Evolutionary conservation across 2,888 invertebrate species (phyloP).

Genomic region (Trisateles emortualis): DNA sequence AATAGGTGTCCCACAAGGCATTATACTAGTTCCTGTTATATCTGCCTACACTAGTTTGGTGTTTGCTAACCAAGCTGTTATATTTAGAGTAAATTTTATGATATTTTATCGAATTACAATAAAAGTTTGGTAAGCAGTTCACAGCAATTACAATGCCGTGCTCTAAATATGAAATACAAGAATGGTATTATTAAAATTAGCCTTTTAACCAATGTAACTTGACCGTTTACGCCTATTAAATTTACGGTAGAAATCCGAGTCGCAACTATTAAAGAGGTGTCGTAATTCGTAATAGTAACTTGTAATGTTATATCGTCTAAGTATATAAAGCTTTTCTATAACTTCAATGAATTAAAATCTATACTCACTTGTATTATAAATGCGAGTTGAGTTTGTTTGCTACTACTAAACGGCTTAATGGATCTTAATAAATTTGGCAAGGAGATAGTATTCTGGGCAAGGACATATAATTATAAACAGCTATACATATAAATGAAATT

Average conservation of each 20-base stretch:
- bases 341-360: background rate
- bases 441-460: too few species aligned
- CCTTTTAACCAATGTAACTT: conserved; percentile 50
- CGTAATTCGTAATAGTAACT: conserved; percentile 46
- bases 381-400: too few species aligned
- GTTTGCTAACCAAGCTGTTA: background rate
- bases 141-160: conserved; percentile 12
- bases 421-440: too few species aligned
- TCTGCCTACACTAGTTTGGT: too few species aligned
- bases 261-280: conserved; percentile 54
- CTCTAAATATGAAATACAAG: conserved; percentile 31
- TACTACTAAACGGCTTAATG: too few species aligned
- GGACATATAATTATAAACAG: too few species aligned
- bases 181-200: conserved; percentile 38
- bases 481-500: too few species aligned
- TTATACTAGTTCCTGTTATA: background rate
- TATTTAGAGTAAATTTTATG: background rate
- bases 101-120: background rate
- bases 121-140: conserved; percentile 11
- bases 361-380: too few species aligned
- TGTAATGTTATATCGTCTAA: conserved; percentile 37
- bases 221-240: conserved; percentile 62
- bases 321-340: conserved; percentile 14
- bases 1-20: background rate
- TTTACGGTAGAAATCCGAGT: conserved; percentile 56